These are phyloP conservation scores for Sinopyrophorus schimmeli DNA, from an alignment of 2,888 invertebrate genomes.

Conservation along the genomic window DNA sequence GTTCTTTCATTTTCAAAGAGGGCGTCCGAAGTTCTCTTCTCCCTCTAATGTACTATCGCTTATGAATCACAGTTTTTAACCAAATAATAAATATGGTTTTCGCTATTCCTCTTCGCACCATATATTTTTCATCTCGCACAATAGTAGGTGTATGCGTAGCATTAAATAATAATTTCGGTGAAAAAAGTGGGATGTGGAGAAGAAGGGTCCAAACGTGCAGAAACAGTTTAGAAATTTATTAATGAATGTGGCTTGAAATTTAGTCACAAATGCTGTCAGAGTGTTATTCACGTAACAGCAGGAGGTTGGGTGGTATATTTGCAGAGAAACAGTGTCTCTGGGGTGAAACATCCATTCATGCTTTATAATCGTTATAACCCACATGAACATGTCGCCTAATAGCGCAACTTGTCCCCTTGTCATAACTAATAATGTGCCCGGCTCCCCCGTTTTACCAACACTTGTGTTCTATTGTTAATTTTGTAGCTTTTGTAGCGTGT, in stretches of 20 bases:
- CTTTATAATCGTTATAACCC: conserved; percentile 42
- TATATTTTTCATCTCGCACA: too few species aligned
- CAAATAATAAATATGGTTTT: too few species aligned
- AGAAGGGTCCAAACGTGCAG: too few species aligned
- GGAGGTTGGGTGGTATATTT: too few species aligned
- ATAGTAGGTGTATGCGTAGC: too few species aligned
- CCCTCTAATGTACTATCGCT: conserved; percentile 18
- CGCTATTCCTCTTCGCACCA: too few species aligned
- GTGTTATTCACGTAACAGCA: conserved; percentile 12
- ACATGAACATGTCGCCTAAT: conserved; percentile 48
- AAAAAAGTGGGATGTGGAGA: too few species aligned
- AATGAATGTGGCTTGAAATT: too few species aligned
- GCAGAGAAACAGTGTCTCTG: too few species aligned
- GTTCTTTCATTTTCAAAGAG: conserved; percentile 21
- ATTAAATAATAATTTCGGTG: too few species aligned
- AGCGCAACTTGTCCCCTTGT: conserved; percentile 43
- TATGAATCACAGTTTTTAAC: conserved; percentile 14
- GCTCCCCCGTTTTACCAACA: conserved; percentile 23
- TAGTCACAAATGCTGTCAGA: too few species aligned
- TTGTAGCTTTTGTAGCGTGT: conserved; percentile 24
- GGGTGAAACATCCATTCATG: conserved; percentile 36
- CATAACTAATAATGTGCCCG: conserved; percentile 35
- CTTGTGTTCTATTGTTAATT: conserved; percentile 28
- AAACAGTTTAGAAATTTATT: too few species aligned
- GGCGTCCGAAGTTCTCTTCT: conserved; percentile 20